phyloP scores from a whole-genome alignment of 1,140 invertebrate genomes.

The Colletes latitarsis region DNA sequence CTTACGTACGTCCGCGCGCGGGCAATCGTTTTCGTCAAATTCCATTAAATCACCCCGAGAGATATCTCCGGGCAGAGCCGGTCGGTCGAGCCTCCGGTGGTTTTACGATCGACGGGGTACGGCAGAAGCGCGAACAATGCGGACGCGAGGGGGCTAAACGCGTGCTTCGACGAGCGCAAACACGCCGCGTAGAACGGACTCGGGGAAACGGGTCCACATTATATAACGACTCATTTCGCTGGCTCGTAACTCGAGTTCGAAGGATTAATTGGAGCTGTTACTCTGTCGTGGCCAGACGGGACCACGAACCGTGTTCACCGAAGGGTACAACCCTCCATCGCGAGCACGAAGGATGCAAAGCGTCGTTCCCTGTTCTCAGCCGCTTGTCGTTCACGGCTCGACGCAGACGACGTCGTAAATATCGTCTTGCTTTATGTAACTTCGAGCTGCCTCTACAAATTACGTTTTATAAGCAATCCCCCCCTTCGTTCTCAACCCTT shows the following conservation, averaged over 20 bases:
- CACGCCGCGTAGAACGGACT: constrained; percentile 17
- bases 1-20: constrained; percentile 26
- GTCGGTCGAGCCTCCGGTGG: neutral
- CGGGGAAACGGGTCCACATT: constrained; percentile 51
- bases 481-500: no score
- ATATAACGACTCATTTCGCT: constrained; percentile 70
- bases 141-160: constrained; percentile 12
- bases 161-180: constrained; percentile 18
- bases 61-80: constrained; percentile 20
- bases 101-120: constrained; percentile 51
- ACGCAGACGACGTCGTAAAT: constrained; percentile 52
- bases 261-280: constrained; percentile 72
- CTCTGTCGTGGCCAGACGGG: constrained; percentile 70
- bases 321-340: constrained; percentile 64
- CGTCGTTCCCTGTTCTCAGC: constrained; percentile 7
- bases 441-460: constrained; percentile 1
- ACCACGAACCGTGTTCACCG: constrained; percentile 61
- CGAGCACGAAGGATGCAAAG: constrained; percentile 42
- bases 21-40: constrained; percentile 49
- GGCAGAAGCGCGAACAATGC: constrained; percentile 45
- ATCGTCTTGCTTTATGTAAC: constrained; percentile 47
- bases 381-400: constrained; percentile 13
- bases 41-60: constrained; percentile 52
- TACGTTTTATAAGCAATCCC: constrained; percentile 16
- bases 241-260: constrained; percentile 71